These are phyloP conservation scores for Dicerorhinus sumatrensis DNA, from an alignment of 2,113 vertebrate genomes.

Conservation along the genomic window DNA sequence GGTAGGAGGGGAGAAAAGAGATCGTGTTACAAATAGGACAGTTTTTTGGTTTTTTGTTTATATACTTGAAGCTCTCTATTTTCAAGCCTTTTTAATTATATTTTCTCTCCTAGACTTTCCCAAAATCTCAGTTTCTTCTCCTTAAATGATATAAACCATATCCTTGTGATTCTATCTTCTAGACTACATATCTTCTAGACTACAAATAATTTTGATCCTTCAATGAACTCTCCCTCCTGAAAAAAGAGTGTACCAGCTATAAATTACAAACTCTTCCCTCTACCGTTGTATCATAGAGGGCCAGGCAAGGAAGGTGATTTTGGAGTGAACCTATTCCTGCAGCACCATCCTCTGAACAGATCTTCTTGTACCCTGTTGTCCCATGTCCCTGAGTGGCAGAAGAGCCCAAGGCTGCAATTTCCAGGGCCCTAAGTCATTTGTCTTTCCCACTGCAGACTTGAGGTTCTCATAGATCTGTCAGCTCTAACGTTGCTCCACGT, in stretches of 20 bases:
- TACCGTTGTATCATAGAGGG: rapidly evolving
- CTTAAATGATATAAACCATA: background rate
- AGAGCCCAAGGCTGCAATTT: background rate
- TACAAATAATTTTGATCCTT: background rate
- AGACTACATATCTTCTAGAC: no score
- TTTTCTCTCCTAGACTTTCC: background rate
- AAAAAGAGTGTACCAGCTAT: background rate
- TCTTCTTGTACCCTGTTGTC: no score
- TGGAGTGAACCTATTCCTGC: rapidly evolving
- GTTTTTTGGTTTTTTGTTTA: background rate
- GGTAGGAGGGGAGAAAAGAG: background rate
- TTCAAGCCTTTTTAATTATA: background rate
- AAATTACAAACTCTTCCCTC: background rate
- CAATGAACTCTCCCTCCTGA: no score
- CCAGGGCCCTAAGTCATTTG: no score
- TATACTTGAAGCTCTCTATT: background rate
- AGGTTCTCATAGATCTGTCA: background rate
- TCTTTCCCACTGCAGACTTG: no score
- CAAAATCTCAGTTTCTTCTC: background rate
- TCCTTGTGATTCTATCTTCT: rapidly evolving
- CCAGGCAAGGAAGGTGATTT: background rate
- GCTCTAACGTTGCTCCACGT: background rate
- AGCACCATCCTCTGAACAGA: background rate
- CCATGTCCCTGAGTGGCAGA: rapidly evolving
- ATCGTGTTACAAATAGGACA: background rate